Percentiles rank a stretch among this genome's conserved stretches.
These are phyloP conservation scores for Bradypus variegatus DNA, from an alignment of 2,797 vertebrate genomes.

Conservation along the genomic window DNA sequence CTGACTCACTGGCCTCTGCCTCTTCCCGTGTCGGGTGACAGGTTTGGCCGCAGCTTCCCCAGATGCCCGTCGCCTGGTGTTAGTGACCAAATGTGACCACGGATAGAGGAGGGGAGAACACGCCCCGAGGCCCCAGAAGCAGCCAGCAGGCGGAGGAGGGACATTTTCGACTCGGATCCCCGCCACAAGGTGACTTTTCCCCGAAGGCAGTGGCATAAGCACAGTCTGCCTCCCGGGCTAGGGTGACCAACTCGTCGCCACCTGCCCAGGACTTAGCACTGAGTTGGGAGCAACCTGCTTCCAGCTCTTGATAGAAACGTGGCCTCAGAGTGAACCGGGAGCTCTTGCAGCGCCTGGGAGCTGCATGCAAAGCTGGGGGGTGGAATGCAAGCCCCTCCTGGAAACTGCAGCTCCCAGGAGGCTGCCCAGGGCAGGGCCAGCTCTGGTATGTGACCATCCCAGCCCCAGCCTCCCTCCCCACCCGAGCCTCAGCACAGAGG, in stretches of 20 bases:
- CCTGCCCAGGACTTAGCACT: rapidly evolving
- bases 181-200: background rate
- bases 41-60: background rate
- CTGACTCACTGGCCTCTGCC: background rate
- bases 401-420: rapidly evolving
- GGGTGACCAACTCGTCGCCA: background rate
- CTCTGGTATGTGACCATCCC: rapidly evolving
- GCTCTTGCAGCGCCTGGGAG: rapidly evolving
- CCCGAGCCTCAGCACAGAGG: background rate
- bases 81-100: rapidly evolving
- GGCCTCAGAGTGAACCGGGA: rapidly evolving
- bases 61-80: rapidly evolving
- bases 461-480: background rate
- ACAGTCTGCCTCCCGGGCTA: background rate
- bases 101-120: background rate
- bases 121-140: background rate
- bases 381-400: rapidly evolving
- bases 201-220: rapidly evolving
- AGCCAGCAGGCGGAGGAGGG: rapidly evolving
- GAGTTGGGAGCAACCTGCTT: rapidly evolving
- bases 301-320: background rate
- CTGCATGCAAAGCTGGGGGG: rapidly evolving
- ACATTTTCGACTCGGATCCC: rapidly evolving
- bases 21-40: too few species aligned
- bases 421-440: background rate